Percentiles rank a stretch among this genome's conserved stretches.
Evolutionary conservation across 2,797 vertebrate species (phyloP).

Genomic region (Sardinella longiceps): DNA sequence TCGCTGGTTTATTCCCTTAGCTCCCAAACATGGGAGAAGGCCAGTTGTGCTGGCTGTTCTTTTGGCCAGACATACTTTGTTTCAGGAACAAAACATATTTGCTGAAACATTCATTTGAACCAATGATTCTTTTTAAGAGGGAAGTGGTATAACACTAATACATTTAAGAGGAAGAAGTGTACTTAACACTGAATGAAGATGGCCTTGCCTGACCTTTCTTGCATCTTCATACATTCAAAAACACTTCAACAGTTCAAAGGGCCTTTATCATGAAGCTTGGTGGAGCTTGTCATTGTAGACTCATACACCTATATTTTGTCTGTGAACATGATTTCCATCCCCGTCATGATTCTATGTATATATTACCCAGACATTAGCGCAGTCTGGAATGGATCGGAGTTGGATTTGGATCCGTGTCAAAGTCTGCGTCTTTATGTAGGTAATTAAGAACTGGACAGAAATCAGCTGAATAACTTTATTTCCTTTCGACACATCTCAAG

Average conservation of each 20-base stretch:
- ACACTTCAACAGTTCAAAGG: background rate
- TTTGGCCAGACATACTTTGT: background rate
- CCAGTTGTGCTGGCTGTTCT: background rate
- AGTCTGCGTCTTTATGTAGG: background rate
- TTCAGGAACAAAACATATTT: background rate
- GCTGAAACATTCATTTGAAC: background rate
- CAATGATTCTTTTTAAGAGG: background rate
- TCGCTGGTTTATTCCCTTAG: background rate
- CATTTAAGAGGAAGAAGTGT: background rate
- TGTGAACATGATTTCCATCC: background rate
- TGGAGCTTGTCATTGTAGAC: background rate
- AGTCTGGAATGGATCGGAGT: background rate
- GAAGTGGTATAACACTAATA: constrained; percentile 12
- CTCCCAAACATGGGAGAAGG: background rate
- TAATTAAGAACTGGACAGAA: background rate
- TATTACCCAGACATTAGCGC: background rate
- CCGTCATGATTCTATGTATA: background rate
- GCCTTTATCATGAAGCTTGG: background rate
- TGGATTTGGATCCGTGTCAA: background rate
- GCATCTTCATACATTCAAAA: background rate
- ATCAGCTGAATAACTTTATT: constrained; percentile 29
- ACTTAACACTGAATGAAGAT: background rate
- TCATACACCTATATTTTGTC: background rate
- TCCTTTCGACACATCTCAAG: constrained; percentile 54
- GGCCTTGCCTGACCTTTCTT: background rate